Evolutionary conservation across 2,797 vertebrate genomes (phyloP).

Genomic region (Sphenopsis melanotis): DNA sequence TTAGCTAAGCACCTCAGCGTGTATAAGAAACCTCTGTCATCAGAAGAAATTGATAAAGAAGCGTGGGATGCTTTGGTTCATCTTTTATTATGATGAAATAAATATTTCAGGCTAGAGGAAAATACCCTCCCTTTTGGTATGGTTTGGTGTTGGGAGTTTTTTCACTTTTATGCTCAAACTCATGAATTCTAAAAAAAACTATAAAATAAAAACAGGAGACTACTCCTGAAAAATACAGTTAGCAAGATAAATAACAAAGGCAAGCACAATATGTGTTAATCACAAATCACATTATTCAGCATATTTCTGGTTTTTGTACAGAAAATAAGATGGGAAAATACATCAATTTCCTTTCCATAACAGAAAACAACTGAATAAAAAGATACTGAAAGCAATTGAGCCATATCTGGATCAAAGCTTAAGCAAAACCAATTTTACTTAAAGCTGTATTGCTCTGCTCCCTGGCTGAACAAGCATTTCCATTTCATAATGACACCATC

Average conservation of each 20-base stretch:
- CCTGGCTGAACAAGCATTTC: not conserved
- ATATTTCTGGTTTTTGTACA: not conserved
- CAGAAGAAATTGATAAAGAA: not conserved
- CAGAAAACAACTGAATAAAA: not conserved
- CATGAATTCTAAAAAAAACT: not conserved
- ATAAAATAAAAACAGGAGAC: not conserved
- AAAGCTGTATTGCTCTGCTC: not conserved
- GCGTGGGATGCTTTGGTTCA: not conserved
- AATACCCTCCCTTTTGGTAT: not conserved
- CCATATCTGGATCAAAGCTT: conserved; percentile 26
- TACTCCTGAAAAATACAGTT: not conserved
- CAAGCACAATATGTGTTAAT: not conserved
- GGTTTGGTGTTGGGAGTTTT: accelerated
- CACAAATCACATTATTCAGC: not conserved
- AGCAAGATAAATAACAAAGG: not conserved
- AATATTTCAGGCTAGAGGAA: not conserved
- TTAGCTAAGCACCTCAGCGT: not conserved
- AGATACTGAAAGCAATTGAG: not conserved
- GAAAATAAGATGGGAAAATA: not conserved
- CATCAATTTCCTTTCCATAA: not conserved
- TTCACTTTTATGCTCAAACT: not conserved
- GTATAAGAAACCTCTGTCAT: not conserved
- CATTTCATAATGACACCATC: conserved; percentile 1
- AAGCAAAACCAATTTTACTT: conserved; percentile 17
- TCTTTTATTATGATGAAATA: not conserved